Conservation (phyloP, 2,888 invertebrate species). For the Cyclophora albipunctata region DNA sequence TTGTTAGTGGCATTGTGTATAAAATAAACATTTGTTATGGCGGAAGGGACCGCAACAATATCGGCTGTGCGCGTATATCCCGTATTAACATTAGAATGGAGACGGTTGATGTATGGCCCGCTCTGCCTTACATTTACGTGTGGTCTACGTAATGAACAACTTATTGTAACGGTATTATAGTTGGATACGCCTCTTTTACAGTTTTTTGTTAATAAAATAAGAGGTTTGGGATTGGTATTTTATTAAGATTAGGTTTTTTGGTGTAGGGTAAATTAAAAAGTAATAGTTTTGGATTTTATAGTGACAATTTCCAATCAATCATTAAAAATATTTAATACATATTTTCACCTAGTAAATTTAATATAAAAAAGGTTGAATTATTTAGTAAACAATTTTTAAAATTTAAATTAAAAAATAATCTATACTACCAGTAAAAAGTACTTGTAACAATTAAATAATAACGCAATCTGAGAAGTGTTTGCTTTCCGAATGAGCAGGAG, state of each 20-base stretch:
- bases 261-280: no score
- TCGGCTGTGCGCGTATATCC: conserved; percentile 52
- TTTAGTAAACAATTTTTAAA: no score
- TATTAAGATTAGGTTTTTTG: no score
- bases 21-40: conserved; percentile 76
- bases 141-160: conserved; percentile 18
- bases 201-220: no score
- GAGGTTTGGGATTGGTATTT: no score
- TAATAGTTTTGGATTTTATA: no score
- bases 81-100: conserved; percentile 72
- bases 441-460: conserved; percentile 26
- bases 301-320: no score
- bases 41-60: conserved; percentile 62
- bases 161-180: not conserved
- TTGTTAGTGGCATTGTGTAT: conserved; percentile 75
- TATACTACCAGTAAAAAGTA: conserved; percentile 27
- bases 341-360: no score
- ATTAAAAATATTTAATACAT: no score
- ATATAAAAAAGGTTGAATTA: no score
- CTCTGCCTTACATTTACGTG: conserved; percentile 23
- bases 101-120: conserved; percentile 64
- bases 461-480: conserved; percentile 63
- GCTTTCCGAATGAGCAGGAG: conserved; percentile 43
- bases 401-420: no score
- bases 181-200: no score